Evolutionary conservation across 2,797 vertebrate species (phyloP).

Genomic region (Anabacerthia variegaticeps): DNA sequence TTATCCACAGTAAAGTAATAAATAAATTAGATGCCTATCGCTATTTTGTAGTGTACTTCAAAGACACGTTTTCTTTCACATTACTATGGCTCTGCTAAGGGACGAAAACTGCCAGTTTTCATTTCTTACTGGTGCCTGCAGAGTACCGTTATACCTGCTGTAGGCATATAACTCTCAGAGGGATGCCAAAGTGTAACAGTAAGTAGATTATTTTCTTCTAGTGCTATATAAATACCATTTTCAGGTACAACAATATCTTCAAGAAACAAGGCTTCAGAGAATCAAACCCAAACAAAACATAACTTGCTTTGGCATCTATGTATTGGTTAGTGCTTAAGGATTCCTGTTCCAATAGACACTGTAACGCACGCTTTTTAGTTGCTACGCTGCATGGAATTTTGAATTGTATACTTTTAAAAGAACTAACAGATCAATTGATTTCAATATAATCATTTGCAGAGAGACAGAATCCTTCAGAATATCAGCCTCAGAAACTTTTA

Average conservation of each 20-base stretch:
- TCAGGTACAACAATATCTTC: conserved; percentile 13
- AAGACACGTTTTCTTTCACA: background rate
- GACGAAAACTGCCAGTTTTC: background rate
- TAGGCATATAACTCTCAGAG: conserved; percentile 7
- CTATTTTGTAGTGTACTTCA: background rate
- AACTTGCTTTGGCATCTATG: background rate
- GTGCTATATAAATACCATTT: conserved; percentile 32
- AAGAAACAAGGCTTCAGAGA: conserved; percentile 18
- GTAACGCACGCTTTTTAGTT: background rate
- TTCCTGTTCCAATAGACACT: conserved; percentile 12
- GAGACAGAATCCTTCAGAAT: conserved; percentile 47
- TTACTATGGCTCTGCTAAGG: background rate
- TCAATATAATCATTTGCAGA: conserved; percentile 50
- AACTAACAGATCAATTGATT: conserved; percentile 61
- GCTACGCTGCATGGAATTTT: background rate
- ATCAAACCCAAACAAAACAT: conserved; percentile 1
- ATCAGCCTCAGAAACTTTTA: conserved; percentile 64
- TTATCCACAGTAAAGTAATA: background rate
- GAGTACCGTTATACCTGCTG: background rate
- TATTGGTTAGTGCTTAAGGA: background rate
- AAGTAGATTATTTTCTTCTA: conserved; percentile 37
- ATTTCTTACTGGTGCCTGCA: background rate
- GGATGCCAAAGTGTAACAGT: conserved; percentile 35
- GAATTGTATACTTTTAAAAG: conserved; percentile 39
- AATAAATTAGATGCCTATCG: conserved; percentile 17